Percentiles rank a stretch among this genome's conserved stretches.
phyloP scores from a whole-genome alignment of 2,113 vertebrate species.

The Dipodomys spectabilis region DNA sequence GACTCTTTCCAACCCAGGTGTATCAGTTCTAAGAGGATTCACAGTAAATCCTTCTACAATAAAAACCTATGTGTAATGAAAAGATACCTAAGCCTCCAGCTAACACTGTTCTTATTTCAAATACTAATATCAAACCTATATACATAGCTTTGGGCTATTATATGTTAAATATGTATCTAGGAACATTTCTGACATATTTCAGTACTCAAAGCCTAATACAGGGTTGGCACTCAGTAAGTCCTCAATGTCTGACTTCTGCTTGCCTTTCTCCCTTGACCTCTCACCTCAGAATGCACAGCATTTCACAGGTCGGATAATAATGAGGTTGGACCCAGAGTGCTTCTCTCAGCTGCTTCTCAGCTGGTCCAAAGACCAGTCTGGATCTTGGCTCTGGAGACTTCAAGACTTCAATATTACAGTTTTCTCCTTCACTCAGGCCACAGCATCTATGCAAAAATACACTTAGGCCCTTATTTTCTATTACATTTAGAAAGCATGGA shows the following conservation, averaged over 20 bases:
- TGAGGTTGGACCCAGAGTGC: not conserved
- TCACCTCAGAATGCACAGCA: not conserved
- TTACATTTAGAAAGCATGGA: conserved; percentile 32
- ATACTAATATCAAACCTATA: not conserved
- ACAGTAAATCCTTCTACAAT: not conserved
- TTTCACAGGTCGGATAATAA: not conserved
- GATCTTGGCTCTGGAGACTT: not conserved
- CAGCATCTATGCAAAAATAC: not conserved
- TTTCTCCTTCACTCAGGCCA: not conserved
- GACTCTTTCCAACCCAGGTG: conserved; percentile 16
- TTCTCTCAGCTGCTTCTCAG: not conserved
- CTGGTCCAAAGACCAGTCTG: not conserved
- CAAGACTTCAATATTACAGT: not conserved
- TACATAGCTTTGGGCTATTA: not conserved
- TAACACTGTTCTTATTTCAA: conserved; percentile 43
- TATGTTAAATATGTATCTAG: not conserved
- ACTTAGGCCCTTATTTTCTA: not conserved
- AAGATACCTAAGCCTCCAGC: not conserved
- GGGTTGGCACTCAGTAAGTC: not conserved
- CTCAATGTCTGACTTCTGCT: not conserved
- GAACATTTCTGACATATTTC: not conserved
- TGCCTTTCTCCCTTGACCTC: not conserved
- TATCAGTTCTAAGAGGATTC: conserved; percentile 25
- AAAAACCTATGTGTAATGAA: conserved; percentile 51
- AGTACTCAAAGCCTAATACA: not conserved